Percentiles rank a stretch among this genome's conserved stretches.
Conservation (phyloP, 2,797 vertebrate genomes). For the Eupleurogrammus muticus region DNA sequence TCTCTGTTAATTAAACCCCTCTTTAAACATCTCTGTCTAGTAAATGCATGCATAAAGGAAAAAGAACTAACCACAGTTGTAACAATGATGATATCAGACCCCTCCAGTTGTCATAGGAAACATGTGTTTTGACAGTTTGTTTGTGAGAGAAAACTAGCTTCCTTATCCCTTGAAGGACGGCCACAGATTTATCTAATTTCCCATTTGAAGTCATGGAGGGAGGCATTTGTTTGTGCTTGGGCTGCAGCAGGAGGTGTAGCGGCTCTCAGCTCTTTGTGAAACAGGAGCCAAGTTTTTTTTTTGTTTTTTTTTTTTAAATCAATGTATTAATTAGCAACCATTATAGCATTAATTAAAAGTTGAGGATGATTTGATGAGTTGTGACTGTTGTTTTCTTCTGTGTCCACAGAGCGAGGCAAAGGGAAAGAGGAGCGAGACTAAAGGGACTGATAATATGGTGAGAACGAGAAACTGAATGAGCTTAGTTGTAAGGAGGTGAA, state of each 20-base stretch:
- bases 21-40: no score
- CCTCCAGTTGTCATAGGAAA: constrained; percentile 41
- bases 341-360: constrained; percentile 61
- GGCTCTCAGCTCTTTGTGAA: constrained; percentile 32
- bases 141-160: constrained; percentile 62
- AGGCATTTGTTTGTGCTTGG: constrained; percentile 36
- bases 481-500: constrained; percentile 3
- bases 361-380: constrained; percentile 59
- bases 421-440: not conserved
- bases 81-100: constrained; percentile 50
- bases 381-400: constrained; percentile 49
- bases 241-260: not conserved
- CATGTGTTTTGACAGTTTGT: constrained; percentile 61
- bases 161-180: constrained; percentile 36
- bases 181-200: constrained; percentile 46
- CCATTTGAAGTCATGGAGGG: constrained; percentile 60
- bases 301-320: no score
- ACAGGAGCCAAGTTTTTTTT: no score
- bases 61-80: no score
- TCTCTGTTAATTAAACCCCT: constrained; percentile 64
- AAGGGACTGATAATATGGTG: constrained; percentile 6
- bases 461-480: not conserved
- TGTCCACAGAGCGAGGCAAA: constrained; percentile 9
- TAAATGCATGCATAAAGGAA: no score
- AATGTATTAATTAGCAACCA: constrained; percentile 69